A percentile compares a stretch with the other conserved stretches of the same genome.
These are phyloP conservation scores for Atopsyche davidsoni DNA, from an alignment of 1,140 invertebrate genomes.

Conservation along the genomic window DNA sequence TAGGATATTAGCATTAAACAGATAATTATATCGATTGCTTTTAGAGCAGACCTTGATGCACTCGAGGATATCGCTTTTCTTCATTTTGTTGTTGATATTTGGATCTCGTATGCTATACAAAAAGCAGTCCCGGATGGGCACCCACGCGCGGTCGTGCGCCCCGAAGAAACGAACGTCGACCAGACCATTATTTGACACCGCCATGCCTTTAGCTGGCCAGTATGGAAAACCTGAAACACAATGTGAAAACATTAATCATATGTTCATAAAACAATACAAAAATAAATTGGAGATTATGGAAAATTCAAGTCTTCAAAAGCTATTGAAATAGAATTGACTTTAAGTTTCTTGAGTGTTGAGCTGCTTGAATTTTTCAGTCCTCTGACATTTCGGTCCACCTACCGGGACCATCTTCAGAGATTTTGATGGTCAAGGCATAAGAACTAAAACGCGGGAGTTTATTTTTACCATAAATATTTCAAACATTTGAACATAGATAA, in stretches of 20 bases:
- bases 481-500: no score
- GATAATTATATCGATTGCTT: no score
- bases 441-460: no score
- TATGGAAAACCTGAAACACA: constrained; percentile 69
- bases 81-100: constrained; percentile 44
- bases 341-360: background rate
- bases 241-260: background rate
- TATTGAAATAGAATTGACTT: background rate
- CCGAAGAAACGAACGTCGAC: constrained; percentile 93
- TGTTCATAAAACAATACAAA: background rate
- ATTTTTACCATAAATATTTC: no score
- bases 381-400: background rate
- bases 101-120: constrained; percentile 69
- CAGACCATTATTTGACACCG: constrained; percentile 60
- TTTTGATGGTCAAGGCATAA: background rate
- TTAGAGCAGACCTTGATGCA: constrained; percentile 45
- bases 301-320: background rate
- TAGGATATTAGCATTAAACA: no score
- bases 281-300: background rate
- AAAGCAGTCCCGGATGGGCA: constrained; percentile 76
- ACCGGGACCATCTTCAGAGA: background rate
- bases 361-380: no score
- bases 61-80: constrained; percentile 40
- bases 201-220: constrained; percentile 91
- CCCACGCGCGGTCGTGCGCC: constrained; percentile 88